Evolutionary conservation across 2,113 vertebrate species (phyloP).

Genomic region (Bos indicus): DNA sequence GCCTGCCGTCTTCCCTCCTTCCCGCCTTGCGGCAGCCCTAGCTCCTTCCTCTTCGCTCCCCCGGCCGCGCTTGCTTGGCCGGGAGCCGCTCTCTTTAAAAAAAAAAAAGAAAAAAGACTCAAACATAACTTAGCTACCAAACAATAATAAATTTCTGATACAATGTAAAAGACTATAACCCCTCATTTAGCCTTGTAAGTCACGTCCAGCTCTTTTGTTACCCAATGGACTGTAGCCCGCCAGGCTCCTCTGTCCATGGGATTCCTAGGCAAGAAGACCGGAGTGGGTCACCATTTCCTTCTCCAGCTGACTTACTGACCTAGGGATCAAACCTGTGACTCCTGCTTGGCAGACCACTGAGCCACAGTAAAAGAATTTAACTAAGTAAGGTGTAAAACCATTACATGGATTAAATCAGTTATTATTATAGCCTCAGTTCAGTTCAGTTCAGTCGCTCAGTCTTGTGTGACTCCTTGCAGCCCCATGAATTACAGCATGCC

Average conservation of each 20-base stretch:
- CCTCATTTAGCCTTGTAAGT: not conserved
- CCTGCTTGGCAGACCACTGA: not conserved
- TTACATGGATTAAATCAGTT: not conserved
- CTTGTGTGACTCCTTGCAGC: too few relatives aligned
- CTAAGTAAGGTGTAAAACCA: not conserved
- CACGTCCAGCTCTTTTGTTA: not conserved
- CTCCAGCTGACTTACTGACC: not conserved
- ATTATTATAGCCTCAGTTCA: not conserved
- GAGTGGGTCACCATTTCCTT: not conserved
- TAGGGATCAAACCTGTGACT: not conserved
- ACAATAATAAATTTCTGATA: not conserved
- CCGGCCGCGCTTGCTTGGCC: too few relatives aligned
- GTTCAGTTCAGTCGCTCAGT: too few relatives aligned
- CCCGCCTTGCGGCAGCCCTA: too few relatives aligned
- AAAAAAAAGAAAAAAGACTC: too few relatives aligned
- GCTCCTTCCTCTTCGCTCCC: too few relatives aligned
- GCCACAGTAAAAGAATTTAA: not conserved
- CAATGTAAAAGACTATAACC: not conserved
- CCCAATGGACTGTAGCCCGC: not conserved
- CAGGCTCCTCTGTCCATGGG: not conserved
- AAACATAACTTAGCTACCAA: not conserved
- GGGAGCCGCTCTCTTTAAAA: too few relatives aligned
- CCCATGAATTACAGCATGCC: too few relatives aligned
- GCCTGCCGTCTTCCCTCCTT: too few relatives aligned
- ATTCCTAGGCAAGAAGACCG: not conserved